Conservation (phyloP, 2,797 vertebrate species). For the Stomatorhinus walkeri region DNA sequence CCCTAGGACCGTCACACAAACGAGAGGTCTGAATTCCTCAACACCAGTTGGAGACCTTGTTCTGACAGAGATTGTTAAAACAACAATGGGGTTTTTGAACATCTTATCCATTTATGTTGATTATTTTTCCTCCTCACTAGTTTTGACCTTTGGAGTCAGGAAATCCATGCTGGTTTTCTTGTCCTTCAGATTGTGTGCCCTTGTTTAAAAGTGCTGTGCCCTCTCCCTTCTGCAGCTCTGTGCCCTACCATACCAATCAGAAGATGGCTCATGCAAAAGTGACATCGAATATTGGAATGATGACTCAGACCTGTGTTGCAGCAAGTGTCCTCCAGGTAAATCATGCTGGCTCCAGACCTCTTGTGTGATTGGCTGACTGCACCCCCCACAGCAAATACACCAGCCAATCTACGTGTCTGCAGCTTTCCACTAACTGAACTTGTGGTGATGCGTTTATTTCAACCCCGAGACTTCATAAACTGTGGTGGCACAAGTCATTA, state of each 20-base stretch:
- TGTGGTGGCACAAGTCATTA: neutral
- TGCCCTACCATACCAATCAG: conserved; percentile 35
- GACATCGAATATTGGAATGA: conserved; percentile 26
- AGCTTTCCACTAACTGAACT: neutral
- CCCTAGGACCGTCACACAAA: neutral
- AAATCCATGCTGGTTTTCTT: neutral
- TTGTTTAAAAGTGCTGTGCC: neutral
- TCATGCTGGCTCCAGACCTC: neutral
- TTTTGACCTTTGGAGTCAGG: neutral
- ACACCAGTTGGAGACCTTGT: neutral
- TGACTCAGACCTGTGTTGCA: conserved; percentile 44
- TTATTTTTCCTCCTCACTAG: neutral
- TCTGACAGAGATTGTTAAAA: neutral
- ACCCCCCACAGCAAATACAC: neutral
- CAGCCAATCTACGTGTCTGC: neutral
- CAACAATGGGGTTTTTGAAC: neutral
- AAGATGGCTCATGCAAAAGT: neutral
- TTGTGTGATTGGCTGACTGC: neutral
- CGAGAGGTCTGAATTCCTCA: neutral
- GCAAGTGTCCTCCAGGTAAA: conserved; percentile 57
- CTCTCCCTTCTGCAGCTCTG: conserved; percentile 35
- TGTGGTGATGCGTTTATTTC: neutral
- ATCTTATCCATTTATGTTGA: neutral
- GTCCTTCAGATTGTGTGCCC: neutral
- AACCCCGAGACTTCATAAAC: neutral